Percentiles rank a stretch among this genome's conserved stretches.
These are phyloP conservation scores for Noctilio leporinus DNA, from an alignment of 2,113 vertebrate genomes.

Conservation along the genomic window DNA sequence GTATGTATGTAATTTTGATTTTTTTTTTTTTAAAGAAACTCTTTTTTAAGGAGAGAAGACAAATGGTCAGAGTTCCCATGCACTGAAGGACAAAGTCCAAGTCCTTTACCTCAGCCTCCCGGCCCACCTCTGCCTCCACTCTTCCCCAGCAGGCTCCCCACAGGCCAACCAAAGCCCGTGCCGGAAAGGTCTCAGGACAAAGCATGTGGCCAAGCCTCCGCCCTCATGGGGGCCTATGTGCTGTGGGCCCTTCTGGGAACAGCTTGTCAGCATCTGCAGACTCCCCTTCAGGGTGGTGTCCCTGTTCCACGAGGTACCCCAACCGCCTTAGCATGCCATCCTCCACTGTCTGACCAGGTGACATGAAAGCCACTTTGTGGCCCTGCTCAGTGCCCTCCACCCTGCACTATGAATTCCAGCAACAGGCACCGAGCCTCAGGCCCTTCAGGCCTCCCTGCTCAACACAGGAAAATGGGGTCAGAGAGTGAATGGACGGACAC, in stretches of 20 bases:
- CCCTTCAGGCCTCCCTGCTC: fast-evolving
- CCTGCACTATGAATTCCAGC: fast-evolving
- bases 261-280: background rate
- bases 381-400: background rate
- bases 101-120: background rate
- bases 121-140: background rate
- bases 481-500: background rate
- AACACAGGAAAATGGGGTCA: fast-evolving
- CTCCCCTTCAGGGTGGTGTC: background rate
- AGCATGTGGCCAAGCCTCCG: fast-evolving
- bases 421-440: background rate
- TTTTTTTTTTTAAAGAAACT: background rate
- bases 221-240: fast-evolving
- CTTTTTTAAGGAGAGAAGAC: background rate
- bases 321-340: fast-evolving
- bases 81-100: background rate
- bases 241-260: background rate
- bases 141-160: background rate
- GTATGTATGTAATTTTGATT: background rate
- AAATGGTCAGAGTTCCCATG: background rate
- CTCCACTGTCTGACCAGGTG: fast-evolving
- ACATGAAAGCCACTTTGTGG: fast-evolving
- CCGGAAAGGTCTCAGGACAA: fast-evolving
- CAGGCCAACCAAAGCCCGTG: background rate
- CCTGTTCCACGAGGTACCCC: background rate